Percentiles rank a stretch among this genome's conserved stretches.
Conservation (phyloP, 2,113 vertebrate species). For the Anarrhichthys ocellatus region DNA sequence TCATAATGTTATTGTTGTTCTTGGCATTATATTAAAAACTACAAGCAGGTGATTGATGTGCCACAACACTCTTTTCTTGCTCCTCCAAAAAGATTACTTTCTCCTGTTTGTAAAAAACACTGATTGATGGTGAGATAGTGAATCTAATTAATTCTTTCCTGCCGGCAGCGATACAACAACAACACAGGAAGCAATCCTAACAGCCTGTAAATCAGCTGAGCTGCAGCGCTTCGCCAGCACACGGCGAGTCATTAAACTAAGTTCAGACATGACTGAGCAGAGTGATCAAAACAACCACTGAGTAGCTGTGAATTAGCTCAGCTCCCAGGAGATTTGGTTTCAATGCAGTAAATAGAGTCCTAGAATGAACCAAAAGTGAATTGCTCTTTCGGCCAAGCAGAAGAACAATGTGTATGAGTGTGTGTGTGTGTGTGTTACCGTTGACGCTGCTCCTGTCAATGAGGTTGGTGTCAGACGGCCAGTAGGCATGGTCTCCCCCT, state of each 20-base stretch:
- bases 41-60: neutral
- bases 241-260: slow-evolving; percentile 17
- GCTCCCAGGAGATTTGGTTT: neutral
- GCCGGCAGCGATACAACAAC: neutral
- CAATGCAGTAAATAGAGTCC: neutral
- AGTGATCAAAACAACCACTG: slow-evolving; percentile 38
- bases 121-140: slow-evolving; percentile 38
- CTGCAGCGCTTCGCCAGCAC: neutral
- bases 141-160: slow-evolving; percentile 33
- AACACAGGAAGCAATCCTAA: slow-evolving; percentile 27
- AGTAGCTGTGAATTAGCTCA: slow-evolving; percentile 3
- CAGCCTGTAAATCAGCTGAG: slow-evolving; percentile 20
- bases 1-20: neutral
- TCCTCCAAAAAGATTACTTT: slow-evolving; percentile 15
- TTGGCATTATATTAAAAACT: neutral
- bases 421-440: slow-evolving; percentile 79
- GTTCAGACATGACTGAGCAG: slow-evolving; percentile 42
- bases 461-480: slow-evolving; percentile 91
- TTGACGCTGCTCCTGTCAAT: slow-evolving; percentile 94
- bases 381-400: slow-evolving; percentile 10
- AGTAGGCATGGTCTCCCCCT: slow-evolving; percentile 91
- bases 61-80: neutral
- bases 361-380: slow-evolving; percentile 21
- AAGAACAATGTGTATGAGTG: slow-evolving; percentile 5
- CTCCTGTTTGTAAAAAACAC: slow-evolving; percentile 11